Percentiles rank a stretch among this genome's conserved stretches.
Evolutionary conservation across 2,113 vertebrate species (phyloP).

Genomic region (Clinocottus analis): DNA sequence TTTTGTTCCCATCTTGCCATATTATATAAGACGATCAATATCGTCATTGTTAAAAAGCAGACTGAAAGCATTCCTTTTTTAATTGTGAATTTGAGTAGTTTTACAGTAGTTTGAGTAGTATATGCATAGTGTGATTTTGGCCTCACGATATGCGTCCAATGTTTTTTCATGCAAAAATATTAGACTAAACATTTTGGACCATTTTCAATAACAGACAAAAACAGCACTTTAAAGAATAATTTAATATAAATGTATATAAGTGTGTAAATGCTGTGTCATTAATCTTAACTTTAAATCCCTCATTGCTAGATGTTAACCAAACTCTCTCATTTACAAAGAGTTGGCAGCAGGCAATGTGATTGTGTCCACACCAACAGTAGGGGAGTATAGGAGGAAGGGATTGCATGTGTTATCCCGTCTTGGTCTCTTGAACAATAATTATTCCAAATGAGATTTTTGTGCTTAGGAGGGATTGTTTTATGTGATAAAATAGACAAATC

Average conservation of each 20-base stretch:
- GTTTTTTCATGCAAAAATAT: not conserved
- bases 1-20: not conserved
- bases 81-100: not conserved
- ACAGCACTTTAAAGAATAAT: not conserved
- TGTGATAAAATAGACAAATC: not conserved
- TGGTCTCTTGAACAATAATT: slow-evolving; percentile 11
- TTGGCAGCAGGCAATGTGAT: slow-evolving; percentile 4
- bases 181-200: not conserved
- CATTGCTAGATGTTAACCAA: not conserved
- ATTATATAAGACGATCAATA: not conserved
- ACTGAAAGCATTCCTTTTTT: too few species aligned
- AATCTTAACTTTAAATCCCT: not conserved
- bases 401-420: slow-evolving; percentile 3
- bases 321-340: slow-evolving; percentile 7
- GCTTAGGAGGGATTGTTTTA: slow-evolving; percentile 24
- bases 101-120: too few species aligned
- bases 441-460: slow-evolving; percentile 15
- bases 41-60: too few species aligned
- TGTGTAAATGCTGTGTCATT: not conserved
- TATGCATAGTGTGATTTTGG: not conserved
- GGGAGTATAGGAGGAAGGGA: not conserved
- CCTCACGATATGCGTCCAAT: not conserved
- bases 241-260: not conserved
- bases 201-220: not conserved
- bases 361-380: not conserved